These are phyloP conservation scores for Zapornia atra DNA, from an alignment of 2,113 vertebrate genomes.

Conservation along the genomic window DNA sequence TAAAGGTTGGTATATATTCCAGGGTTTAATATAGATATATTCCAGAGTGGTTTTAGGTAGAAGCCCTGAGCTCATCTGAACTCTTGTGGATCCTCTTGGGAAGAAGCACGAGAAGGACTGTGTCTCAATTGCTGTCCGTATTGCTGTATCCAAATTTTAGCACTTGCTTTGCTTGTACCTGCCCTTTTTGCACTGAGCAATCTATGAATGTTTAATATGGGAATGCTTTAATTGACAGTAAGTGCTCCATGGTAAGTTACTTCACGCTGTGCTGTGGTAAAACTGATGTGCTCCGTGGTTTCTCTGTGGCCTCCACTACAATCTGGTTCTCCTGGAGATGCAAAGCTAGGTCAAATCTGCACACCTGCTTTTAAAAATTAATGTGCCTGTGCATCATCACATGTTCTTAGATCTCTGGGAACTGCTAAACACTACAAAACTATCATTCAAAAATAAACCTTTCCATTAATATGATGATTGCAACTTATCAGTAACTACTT, in stretches of 20 bases:
- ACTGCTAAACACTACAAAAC: background rate
- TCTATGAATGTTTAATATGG: background rate
- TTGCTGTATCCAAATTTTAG: background rate
- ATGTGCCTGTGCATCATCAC: background rate
- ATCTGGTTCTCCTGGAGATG: background rate
- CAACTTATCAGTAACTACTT: background rate
- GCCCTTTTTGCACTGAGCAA: background rate
- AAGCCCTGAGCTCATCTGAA: background rate
- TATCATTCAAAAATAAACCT: background rate
- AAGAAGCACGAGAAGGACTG: background rate
- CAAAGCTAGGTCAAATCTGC: background rate
- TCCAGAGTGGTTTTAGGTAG: background rate
- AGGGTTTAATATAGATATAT: background rate
- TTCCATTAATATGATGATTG: background rate
- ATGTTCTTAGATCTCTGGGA: background rate
- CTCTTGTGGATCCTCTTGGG: background rate
- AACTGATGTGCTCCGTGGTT: slow-evolving; percentile 3
- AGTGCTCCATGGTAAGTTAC: background rate
- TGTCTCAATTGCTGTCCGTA: background rate
- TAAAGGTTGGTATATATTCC: background rate
- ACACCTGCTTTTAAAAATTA: slow-evolving; percentile 3
- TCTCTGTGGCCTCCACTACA: background rate
- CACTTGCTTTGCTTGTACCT: background rate
- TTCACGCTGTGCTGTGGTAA: slow-evolving; percentile 11
- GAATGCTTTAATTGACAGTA: background rate